These are phyloP conservation scores for Oplegnathus fasciatus DNA, from an alignment of 2,113 vertebrate species.

Conservation along the genomic window DNA sequence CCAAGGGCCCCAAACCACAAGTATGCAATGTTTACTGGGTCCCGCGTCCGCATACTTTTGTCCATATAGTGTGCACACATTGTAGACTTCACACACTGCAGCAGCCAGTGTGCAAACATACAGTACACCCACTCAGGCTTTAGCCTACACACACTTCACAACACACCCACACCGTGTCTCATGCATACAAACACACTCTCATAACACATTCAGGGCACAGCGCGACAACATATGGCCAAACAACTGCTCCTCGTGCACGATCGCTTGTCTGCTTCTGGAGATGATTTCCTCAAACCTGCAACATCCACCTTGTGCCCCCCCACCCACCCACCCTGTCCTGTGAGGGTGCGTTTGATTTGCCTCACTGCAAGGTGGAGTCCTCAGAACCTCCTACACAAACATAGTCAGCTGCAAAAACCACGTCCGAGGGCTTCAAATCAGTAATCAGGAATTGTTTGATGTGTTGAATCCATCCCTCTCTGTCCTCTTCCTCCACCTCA, in stretches of 20 bases:
- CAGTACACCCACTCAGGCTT: slow-evolving; percentile 8
- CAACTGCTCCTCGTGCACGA: slow-evolving; percentile 28
- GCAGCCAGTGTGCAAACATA: slow-evolving; percentile 16
- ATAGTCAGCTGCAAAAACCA: neutral
- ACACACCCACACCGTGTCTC: slow-evolving; percentile 25
- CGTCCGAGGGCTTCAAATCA: slow-evolving; percentile 16
- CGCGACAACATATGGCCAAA: slow-evolving; percentile 36
- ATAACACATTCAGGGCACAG: slow-evolving; percentile 30
- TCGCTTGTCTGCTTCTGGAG: slow-evolving; percentile 8
- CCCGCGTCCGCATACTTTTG: slow-evolving; percentile 3
- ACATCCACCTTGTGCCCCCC: neutral
- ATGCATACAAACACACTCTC: slow-evolving; percentile 23
- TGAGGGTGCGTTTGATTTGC: slow-evolving; percentile 25
- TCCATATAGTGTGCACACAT: neutral
- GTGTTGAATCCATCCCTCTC: neutral
- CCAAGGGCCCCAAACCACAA: neutral
- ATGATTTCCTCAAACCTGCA: slow-evolving; percentile 30
- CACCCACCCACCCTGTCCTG: neutral
- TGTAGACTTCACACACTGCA: neutral
- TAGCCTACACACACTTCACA: slow-evolving; percentile 8
- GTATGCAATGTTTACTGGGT: neutral
- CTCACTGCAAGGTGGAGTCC: slow-evolving; percentile 1
- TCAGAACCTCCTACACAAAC: slow-evolving; percentile 4
- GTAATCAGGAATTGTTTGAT: slow-evolving; percentile 9
- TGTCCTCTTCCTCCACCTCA: neutral